These are phyloP conservation scores for Novumbra hubbsi DNA, from an alignment of 2,797 vertebrate species.

Conservation along the genomic window DNA sequence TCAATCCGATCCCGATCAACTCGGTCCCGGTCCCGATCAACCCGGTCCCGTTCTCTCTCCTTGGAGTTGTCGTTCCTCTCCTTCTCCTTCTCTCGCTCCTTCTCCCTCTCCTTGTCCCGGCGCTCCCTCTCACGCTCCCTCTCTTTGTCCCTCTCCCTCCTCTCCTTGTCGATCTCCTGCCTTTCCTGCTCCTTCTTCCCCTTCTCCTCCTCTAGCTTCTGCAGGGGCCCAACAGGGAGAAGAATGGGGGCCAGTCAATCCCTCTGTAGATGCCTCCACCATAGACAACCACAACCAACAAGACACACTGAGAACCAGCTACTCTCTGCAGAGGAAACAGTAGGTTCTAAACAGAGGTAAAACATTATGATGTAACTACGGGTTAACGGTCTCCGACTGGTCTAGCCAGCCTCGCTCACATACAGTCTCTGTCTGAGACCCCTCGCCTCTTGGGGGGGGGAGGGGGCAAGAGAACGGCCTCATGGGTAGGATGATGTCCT, in stretches of 20 bases:
- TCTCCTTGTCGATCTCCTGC: slow-evolving; percentile 90
- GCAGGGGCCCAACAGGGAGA: slow-evolving; percentile 54
- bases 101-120: slow-evolving; percentile 82
- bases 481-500: slow-evolving; percentile 49
- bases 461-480: slow-evolving; percentile 48
- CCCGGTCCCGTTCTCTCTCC: slow-evolving; percentile 77
- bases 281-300: slow-evolving; percentile 64
- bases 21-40: slow-evolving; percentile 59
- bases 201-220: slow-evolving; percentile 98
- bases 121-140: slow-evolving; percentile 86
- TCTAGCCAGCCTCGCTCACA: slow-evolving; percentile 54
- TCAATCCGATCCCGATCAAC: slow-evolving; percentile 49
- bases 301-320: no score
- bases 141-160: slow-evolving; percentile 90
- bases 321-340: no score
- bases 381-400: slow-evolving; percentile 42
- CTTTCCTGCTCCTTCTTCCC: slow-evolving; percentile 95
- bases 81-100: slow-evolving; percentile 86
- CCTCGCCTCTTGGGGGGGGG: slow-evolving; percentile 37
- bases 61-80: slow-evolving; percentile 78
- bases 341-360: slow-evolving; percentile 32
- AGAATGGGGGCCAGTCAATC: slow-evolving; percentile 23
- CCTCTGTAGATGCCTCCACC: slow-evolving; percentile 47
- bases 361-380: slow-evolving; percentile 36
- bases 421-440: slow-evolving; percentile 52